phyloP scores from a whole-genome alignment of 2,113 vertebrate genomes.

The Phyllostomus hastatus region DNA sequence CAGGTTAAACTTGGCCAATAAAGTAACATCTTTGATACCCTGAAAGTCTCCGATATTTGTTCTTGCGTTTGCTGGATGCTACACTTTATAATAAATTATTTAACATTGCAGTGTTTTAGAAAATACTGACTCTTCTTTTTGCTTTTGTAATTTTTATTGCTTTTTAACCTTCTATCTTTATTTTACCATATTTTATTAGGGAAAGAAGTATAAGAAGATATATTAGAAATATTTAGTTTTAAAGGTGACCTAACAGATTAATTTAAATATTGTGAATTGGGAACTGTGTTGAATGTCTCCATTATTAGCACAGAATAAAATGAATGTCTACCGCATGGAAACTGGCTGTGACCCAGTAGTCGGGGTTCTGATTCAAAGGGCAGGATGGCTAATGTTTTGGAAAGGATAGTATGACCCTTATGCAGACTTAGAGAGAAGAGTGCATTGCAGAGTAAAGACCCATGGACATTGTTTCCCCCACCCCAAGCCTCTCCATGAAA shows the following conservation, averaged over 20 bases:
- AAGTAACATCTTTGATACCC: too few species aligned
- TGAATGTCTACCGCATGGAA: not conserved
- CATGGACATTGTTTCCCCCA: rapidly evolving
- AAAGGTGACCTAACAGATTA: not conserved
- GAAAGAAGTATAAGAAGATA: not conserved
- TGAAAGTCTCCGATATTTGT: too few species aligned
- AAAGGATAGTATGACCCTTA: not conserved
- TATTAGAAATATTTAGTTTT: not conserved
- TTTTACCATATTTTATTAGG: not conserved
- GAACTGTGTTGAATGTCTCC: not conserved
- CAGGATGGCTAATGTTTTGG: not conserved
- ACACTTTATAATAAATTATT: constrained; percentile 58
- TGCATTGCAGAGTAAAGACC: not conserved
- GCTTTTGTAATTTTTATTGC: not conserved
- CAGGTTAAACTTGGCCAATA: too few species aligned
- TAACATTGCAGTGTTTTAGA: not conserved
- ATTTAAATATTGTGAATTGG: not conserved
- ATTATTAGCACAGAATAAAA: not conserved
- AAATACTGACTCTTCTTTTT: not conserved
- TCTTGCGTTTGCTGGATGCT: too few species aligned
- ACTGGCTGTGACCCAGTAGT: not conserved
- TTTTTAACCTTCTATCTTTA: not conserved
- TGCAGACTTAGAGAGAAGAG: not conserved
- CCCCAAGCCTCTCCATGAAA: rapidly evolving
- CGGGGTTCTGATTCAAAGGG: not conserved